Conservation (phyloP, 2,113 vertebrate species). For the Odontophorus gujanensis region DNA sequence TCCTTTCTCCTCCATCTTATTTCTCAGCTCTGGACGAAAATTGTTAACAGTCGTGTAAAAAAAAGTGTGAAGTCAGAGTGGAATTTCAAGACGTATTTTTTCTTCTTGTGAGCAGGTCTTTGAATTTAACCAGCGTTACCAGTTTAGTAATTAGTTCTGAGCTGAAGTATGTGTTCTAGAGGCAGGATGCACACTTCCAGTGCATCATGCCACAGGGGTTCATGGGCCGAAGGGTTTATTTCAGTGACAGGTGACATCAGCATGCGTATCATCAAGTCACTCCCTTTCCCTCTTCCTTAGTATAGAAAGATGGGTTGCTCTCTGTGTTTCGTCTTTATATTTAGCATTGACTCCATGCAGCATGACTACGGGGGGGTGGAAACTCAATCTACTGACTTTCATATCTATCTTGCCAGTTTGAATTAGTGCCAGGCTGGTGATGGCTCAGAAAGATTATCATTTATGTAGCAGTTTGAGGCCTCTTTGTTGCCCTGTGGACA, state of each 20-base stretch:
- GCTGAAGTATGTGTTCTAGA: background rate
- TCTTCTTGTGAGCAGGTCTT: background rate
- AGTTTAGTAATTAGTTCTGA: background rate
- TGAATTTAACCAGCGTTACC: background rate
- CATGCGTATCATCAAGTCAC: background rate
- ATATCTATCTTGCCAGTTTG: background rate
- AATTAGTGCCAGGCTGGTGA: background rate
- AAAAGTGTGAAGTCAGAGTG: background rate
- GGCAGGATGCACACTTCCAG: background rate
- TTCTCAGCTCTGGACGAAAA: background rate
- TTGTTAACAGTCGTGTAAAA: background rate
- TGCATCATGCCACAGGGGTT: background rate
- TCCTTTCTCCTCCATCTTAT: background rate
- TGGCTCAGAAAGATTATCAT: background rate
- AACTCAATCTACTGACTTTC: background rate
- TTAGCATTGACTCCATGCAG: background rate
- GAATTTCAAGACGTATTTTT: background rate
- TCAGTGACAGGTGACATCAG: background rate
- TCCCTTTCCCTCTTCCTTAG: background rate
- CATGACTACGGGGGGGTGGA: background rate
- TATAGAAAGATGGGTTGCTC: background rate
- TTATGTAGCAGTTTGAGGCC: background rate
- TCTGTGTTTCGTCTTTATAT: background rate
- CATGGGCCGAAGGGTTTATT: background rate
- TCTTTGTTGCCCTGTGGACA: background rate